A percentile compares a stretch with the other conserved stretches of the same genome.
Conservation (phyloP, 2,888 invertebrate genomes). For the Anodontia alba region DNA sequence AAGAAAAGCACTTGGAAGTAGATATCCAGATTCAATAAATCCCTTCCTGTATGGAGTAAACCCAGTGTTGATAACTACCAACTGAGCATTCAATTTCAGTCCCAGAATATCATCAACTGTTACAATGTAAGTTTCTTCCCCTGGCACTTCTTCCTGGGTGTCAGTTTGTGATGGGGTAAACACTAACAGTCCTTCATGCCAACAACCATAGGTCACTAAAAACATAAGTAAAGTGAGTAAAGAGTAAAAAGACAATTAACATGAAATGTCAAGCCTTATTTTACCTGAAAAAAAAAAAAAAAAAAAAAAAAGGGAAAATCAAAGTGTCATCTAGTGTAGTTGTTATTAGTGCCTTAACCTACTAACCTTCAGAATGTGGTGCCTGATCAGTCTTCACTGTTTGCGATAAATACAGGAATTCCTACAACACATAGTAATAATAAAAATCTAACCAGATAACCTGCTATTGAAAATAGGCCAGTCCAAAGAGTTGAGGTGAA, state of each 20-base stretch:
- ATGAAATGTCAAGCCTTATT: too few relatives aligned
- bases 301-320: too few relatives aligned
- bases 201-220: constrained; percentile 79
- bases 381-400: too few relatives aligned
- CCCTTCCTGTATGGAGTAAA: constrained; percentile 68
- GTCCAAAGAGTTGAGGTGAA: too few relatives aligned
- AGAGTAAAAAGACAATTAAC: background rate
- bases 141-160: constrained; percentile 53
- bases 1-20: constrained; percentile 75
- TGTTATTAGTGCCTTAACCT: too few relatives aligned
- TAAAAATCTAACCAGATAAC: too few relatives aligned
- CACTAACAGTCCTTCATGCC: constrained; percentile 76
- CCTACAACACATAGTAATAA: too few relatives aligned
- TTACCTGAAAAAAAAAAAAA: background rate
- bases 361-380: too few relatives aligned
- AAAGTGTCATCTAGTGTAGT: too few relatives aligned
- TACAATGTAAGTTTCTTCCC: constrained; percentile 75
- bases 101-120: constrained; percentile 77
- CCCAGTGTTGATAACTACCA: constrained; percentile 80
- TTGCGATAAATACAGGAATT: too few relatives aligned
- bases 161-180: constrained; percentile 74
- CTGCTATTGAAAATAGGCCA: too few relatives aligned
- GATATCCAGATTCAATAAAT: constrained; percentile 54
- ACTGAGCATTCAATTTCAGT: constrained; percentile 75
- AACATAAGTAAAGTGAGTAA: background rate